A percentile compares a stretch with the other conserved stretches of the same genome.
Conservation (phyloP, 1,140 invertebrate genomes). For the Nasonia vitripennis region DNA sequence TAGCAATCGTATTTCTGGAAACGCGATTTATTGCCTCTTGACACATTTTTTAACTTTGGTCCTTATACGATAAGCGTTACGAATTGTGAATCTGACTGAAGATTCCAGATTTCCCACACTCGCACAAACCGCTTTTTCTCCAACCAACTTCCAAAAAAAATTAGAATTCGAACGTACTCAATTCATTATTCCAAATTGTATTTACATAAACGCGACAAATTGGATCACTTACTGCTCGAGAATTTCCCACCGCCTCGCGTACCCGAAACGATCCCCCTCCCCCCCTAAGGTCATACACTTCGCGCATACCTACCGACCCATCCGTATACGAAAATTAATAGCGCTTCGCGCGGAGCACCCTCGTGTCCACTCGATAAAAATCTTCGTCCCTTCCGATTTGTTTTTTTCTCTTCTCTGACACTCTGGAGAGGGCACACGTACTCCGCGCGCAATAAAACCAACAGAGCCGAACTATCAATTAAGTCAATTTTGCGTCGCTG, state of each 20-base stretch:
- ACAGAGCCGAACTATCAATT: background rate
- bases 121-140: background rate
- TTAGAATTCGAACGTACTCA: background rate
- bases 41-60: too few species aligned
- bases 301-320: background rate
- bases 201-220: background rate
- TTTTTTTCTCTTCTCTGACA: background rate
- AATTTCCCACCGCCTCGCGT: background rate
- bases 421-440: background rate
- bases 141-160: background rate
- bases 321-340: background rate
- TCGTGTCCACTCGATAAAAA: background rate
- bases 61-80: too few species aligned
- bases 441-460: background rate
- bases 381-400: background rate
- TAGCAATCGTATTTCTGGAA: too few species aligned
- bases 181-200: background rate
- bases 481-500: background rate
- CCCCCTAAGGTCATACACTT: background rate
- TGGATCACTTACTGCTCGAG: background rate
- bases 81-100: background rate
- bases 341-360: background rate
- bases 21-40: too few species aligned
- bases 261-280: background rate
- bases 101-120: background rate